These are phyloP conservation scores for Invenusta paracnida DNA, from an alignment of 2,888 invertebrate species.

Conservation along the genomic window DNA sequence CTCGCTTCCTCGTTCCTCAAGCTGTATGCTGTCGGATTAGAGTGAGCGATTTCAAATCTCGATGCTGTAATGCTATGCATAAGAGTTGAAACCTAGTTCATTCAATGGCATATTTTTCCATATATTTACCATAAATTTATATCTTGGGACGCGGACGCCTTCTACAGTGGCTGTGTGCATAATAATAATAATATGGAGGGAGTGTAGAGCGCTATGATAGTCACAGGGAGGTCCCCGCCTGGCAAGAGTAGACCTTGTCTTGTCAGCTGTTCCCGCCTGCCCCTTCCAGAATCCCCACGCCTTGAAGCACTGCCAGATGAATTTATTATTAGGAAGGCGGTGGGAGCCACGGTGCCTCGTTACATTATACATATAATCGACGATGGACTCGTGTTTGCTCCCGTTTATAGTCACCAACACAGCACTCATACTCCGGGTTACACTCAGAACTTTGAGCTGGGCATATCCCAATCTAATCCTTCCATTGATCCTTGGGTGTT, in stretches of 20 bases:
- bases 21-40: neutral
- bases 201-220: neutral
- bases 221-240: no score
- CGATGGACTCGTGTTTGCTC: no score
- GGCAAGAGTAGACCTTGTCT: no score
- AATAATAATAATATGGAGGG: neutral
- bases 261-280: neutral
- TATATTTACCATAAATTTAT: neutral
- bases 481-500: no score
- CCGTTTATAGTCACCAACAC: no score
- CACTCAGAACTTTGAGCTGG: no score
- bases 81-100: neutral
- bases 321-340: no score
- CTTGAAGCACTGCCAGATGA: neutral
- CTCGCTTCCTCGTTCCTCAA: neutral
- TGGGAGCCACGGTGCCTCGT: no score
- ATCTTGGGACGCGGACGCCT: neutral
- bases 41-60: neutral
- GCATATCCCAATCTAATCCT: no score
- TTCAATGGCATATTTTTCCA: neutral
- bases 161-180: neutral
- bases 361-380: no score
- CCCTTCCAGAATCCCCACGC: neutral
- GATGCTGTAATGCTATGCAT: neutral
- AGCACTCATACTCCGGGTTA: no score